Evolutionary conservation across 2,888 invertebrate genomes (phyloP).

Genomic region (Eustalomyia histrio): DNA sequence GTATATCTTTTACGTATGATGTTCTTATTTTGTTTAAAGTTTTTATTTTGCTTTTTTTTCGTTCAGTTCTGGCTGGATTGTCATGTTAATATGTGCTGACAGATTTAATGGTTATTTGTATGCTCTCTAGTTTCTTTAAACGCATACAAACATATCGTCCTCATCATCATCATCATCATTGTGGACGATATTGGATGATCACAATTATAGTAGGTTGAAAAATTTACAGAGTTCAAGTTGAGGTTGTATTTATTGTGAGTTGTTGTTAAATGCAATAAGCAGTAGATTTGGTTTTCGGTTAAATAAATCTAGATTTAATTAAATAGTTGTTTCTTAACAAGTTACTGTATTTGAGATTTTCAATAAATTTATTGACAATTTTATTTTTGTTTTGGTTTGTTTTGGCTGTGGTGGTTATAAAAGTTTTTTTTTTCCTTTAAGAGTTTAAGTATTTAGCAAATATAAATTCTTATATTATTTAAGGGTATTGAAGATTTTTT

Average conservation of each 20-base stretch:
- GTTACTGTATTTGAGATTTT: slow-evolving; percentile 39
- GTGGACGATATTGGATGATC: slow-evolving; percentile 32
- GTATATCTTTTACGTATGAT: not conserved
- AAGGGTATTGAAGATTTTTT: not conserved
- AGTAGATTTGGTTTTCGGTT: slow-evolving; percentile 51
- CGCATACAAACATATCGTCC: slow-evolving; percentile 43
- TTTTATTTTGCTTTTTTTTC: slow-evolving; percentile 18
- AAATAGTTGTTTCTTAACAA: slow-evolving; percentile 52
- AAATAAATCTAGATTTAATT: slow-evolving; percentile 57
- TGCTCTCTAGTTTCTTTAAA: slow-evolving; percentile 57
- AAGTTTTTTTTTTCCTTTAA: not conserved
- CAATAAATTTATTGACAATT: slow-evolving; percentile 1
- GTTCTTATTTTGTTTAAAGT: not conserved
- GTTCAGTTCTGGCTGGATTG: slow-evolving; percentile 63
- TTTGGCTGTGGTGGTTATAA: not conserved
- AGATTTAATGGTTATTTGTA: slow-evolving; percentile 70
- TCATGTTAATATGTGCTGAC: slow-evolving; percentile 69
- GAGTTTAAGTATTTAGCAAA: not conserved
- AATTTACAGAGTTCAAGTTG: slow-evolving; percentile 49
- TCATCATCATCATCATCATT: slow-evolving; percentile 38
- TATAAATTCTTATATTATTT: not conserved
- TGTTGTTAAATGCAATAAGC: slow-evolving; percentile 50
- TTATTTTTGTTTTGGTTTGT: too few species aligned
- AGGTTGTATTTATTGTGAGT: slow-evolving; percentile 12
- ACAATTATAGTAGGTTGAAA: slow-evolving; percentile 52